Conservation (phyloP, 2,888 invertebrate species). For the Nipponacmea schrenckii region DNA sequence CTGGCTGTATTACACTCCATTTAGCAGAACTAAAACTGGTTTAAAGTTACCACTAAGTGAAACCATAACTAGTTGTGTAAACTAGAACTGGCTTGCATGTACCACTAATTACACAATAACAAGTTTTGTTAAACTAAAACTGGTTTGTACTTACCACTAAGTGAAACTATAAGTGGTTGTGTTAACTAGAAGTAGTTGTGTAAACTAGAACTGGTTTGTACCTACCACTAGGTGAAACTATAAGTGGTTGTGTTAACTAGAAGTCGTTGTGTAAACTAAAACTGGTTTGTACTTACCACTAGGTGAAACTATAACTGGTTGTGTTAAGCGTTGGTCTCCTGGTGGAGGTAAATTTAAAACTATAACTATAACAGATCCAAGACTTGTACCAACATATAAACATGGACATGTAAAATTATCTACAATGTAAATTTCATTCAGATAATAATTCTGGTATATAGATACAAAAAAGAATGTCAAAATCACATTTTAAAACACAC, state of each 20-base stretch:
- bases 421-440: conserved; percentile 65
- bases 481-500: too few species aligned
- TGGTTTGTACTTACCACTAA: background rate
- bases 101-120: background rate
- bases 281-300: conserved; percentile 76
- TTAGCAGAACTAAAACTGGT: conserved; percentile 1
- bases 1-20: conserved; percentile 63
- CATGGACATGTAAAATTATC: conserved; percentile 89
- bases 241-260: conserved; percentile 75
- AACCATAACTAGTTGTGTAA: conserved; percentile 70
- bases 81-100: background rate
- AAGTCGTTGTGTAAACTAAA: conserved; percentile 67
- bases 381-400: conserved; percentile 96
- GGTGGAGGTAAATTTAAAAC: conserved; percentile 75
- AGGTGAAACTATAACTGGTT: conserved; percentile 81
- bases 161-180: background rate
- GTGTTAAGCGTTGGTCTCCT: conserved; percentile 59
- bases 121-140: background rate
- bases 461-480: background rate
- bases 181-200: background rate
- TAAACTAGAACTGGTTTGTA: conserved; percentile 21
- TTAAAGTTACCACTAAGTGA: conserved; percentile 82
- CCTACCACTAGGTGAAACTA: conserved; percentile 85
- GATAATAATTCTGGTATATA: background rate
- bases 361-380: conserved; percentile 94